phyloP scores from a whole-genome alignment of 2,888 invertebrate species.

The Macrophya alboannulata region DNA sequence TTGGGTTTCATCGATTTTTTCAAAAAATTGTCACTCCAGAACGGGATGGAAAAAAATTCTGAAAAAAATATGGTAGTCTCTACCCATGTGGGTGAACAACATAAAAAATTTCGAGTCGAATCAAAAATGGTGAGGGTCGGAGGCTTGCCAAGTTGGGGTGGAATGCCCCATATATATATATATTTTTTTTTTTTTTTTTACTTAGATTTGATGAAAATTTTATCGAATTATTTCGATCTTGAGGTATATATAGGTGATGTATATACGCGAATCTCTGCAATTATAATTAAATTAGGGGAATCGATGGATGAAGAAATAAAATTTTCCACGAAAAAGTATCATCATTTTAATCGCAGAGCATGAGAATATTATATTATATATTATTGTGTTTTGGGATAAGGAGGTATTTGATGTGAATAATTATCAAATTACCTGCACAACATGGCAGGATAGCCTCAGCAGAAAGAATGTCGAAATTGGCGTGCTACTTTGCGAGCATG shows the following conservation, averaged over 20 bases:
- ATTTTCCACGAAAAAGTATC: too few species aligned
- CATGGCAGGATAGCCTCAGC: constrained; percentile 77
- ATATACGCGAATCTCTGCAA: background rate
- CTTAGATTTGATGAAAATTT: too few species aligned
- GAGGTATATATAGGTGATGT: background rate
- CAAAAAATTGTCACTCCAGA: too few species aligned
- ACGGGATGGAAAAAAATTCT: too few species aligned
- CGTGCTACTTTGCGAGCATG: constrained; percentile 76
- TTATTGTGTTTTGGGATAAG: background rate
- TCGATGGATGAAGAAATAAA: background rate
- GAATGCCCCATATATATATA: too few species aligned
- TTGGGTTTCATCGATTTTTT: too few species aligned
- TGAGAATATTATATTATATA: background rate
- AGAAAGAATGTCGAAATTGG: constrained; percentile 73
- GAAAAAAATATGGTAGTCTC: too few species aligned
- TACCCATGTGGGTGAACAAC: too few species aligned
- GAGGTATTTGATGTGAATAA: constrained; percentile 31
- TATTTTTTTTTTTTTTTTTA: too few species aligned
- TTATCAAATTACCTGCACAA: constrained; percentile 75
- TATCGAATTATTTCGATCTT: background rate
- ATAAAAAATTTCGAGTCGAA: too few species aligned
- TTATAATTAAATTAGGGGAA: background rate
- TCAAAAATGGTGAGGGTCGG: too few species aligned
- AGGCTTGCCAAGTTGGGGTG: too few species aligned
- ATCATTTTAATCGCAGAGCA: background rate